Conservation (phyloP, 1,140 invertebrate genomes). For the Drosophila bifasciata region DNA sequence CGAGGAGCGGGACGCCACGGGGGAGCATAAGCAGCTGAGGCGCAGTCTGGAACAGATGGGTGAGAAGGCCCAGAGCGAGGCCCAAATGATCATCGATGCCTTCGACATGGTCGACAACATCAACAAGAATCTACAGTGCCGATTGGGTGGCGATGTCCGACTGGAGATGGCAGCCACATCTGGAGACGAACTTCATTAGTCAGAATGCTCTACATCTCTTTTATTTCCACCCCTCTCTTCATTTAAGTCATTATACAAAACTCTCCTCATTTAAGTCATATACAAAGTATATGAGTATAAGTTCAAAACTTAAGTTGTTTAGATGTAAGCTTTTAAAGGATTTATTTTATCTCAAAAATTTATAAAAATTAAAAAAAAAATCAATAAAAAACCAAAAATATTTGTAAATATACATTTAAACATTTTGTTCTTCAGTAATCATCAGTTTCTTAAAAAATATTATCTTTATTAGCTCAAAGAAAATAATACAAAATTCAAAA, state of each 20-base stretch:
- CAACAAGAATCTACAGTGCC: constrained; percentile 44
- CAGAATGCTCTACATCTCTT: too few species aligned
- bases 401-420: too few species aligned
- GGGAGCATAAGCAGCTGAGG: constrained; percentile 57
- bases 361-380: too few species aligned
- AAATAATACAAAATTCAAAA: too few species aligned
- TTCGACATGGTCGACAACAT: constrained; percentile 70
- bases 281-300: too few species aligned
- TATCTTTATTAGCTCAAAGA: too few species aligned
- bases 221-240: neutral
- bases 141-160: constrained; percentile 12
- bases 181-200: constrained; percentile 21
- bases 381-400: too few species aligned
- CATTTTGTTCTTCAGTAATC: too few species aligned
- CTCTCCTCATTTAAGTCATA: neutral
- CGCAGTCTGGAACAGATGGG: constrained; percentile 45
- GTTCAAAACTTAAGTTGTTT: constrained; percentile 10
- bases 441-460: too few species aligned
- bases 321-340: neutral
- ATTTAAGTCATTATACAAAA: constrained; percentile 1
- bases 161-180: constrained; percentile 12
- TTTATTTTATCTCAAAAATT: too few species aligned
- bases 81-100: constrained; percentile 61
- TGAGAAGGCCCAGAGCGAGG: constrained; percentile 50
- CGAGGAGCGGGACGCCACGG: constrained; percentile 55